A percentile compares a stretch with the other conserved stretches of the same genome.
Conservation (phyloP, 2,797 vertebrate species). For the Poecilia picta region DNA sequence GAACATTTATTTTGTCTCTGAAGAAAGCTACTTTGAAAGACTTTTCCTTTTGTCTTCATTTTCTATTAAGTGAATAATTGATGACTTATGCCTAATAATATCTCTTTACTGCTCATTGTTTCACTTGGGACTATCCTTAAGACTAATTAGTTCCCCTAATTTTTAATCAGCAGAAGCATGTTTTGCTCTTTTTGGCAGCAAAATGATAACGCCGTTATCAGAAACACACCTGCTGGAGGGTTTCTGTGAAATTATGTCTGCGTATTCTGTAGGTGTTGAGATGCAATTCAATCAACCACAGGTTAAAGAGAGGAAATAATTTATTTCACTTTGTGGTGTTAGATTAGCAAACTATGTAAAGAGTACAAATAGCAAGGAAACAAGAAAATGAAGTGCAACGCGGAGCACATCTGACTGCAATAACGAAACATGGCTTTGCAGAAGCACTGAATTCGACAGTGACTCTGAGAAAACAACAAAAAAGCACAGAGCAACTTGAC, state of each 20-base stretch:
- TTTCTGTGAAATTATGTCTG: constrained; percentile 40
- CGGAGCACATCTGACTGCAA: constrained; percentile 47
- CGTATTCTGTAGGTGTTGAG: constrained; percentile 38
- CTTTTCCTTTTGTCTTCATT: constrained; percentile 56
- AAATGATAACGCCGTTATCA: constrained; percentile 66
- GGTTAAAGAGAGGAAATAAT: constrained; percentile 30
- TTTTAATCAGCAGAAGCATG: constrained; percentile 67
- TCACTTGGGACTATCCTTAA: constrained; percentile 69
- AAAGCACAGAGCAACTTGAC: constrained; percentile 93
- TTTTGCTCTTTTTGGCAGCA: constrained; percentile 70
- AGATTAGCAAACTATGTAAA: constrained; percentile 53
- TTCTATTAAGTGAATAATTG: constrained; percentile 73
- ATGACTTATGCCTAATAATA: constrained; percentile 71
- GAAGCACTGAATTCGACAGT: constrained; percentile 71
- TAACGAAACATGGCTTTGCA: constrained; percentile 71
- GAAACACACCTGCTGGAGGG: constrained; percentile 64
- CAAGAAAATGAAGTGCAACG: constrained; percentile 43
- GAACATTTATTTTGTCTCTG: constrained; percentile 57
- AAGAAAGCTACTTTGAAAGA: constrained; percentile 54
- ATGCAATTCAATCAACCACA: constrained; percentile 54
- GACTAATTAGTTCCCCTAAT: constrained; percentile 72
- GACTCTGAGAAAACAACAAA: constrained; percentile 80
- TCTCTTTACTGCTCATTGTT: constrained; percentile 71
- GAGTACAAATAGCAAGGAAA: constrained; percentile 38
- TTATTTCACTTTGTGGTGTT: constrained; percentile 25